Percentiles rank a stretch among this genome's conserved stretches.
These are phyloP conservation scores for Caerostris darwini DNA, from an alignment of 1,140 invertebrate species.

Conservation along the genomic window DNA sequence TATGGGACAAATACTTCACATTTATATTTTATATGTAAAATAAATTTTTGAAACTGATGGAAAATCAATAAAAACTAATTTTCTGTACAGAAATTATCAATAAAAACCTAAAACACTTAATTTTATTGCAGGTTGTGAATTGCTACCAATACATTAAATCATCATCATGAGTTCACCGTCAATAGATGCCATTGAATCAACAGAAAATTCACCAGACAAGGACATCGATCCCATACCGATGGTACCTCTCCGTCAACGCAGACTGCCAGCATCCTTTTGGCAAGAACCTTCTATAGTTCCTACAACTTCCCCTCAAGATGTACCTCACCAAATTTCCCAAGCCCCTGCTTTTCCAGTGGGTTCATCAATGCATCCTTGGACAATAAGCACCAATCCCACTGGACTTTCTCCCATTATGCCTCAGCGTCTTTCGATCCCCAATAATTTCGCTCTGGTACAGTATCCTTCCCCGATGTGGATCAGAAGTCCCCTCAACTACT, in stretches of 20 bases:
- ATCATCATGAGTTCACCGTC: constrained; percentile 29
- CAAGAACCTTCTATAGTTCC: constrained; percentile 62
- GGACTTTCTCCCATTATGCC: background rate
- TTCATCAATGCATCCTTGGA: constrained; percentile 9
- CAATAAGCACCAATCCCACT: background rate
- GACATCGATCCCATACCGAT: constrained; percentile 39
- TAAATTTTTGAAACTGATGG: too few relatives aligned
- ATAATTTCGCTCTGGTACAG: background rate
- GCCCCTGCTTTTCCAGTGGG: background rate
- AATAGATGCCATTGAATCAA: background rate
- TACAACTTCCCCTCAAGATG: background rate
- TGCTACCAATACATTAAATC: background rate
- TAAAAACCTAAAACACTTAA: background rate
- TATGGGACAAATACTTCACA: too few relatives aligned
- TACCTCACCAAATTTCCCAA: background rate
- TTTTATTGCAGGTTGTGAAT: background rate
- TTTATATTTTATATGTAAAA: too few relatives aligned
- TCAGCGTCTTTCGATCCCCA: constrained; percentile 32
- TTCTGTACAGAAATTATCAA: too few relatives aligned
- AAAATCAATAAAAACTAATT: too few relatives aligned
- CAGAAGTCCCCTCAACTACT: constrained; percentile 20
- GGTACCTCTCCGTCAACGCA: constrained; percentile 51
- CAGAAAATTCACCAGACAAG: background rate
- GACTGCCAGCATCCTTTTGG: constrained; percentile 65
- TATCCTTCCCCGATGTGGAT: constrained; percentile 37